Percentiles rank a stretch among this genome's conserved stretches.
These are phyloP conservation scores for Parazoanthus swiftii DNA, from an alignment of 92 coral and sea anemone species.

Conservation along the genomic window DNA sequence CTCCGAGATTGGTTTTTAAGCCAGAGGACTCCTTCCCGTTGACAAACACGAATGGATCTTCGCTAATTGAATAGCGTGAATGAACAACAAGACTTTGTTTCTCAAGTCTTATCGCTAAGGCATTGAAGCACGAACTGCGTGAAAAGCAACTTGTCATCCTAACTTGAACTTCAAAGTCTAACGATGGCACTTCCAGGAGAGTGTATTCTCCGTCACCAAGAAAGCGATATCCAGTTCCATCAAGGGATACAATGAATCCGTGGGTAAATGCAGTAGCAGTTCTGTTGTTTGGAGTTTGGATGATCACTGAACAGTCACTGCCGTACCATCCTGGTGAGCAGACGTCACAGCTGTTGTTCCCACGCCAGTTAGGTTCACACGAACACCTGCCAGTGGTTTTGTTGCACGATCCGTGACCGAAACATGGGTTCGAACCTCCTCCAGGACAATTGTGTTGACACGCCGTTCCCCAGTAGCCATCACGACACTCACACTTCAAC, in stretches of 20 bases:
- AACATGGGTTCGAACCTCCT: constrained; percentile 61
- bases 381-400: constrained; percentile 58
- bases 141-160: constrained; percentile 54
- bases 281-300: constrained; percentile 34
- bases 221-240: constrained; percentile 56
- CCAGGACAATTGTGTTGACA: constrained; percentile 68
- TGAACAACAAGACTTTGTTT: constrained; percentile 49
- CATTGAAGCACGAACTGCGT: constrained; percentile 59
- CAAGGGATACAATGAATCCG: constrained; percentile 52
- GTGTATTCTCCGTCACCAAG: constrained; percentile 56
- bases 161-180: constrained; percentile 52
- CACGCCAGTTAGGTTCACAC: constrained; percentile 71
- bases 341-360: constrained; percentile 49
- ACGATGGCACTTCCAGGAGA: constrained; percentile 34
- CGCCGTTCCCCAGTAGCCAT: constrained; percentile 67
- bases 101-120: constrained; percentile 52
- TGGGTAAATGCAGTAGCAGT: constrained; percentile 56
- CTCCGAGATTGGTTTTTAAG: constrained; percentile 36
- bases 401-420: constrained; percentile 57
- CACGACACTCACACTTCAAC: constrained; percentile 52
- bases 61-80: constrained; percentile 48
- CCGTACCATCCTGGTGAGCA: constrained; percentile 68
- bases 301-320: constrained; percentile 56
- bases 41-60: constrained; percentile 46
- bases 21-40: constrained; percentile 36